phyloP scores from a whole-genome alignment of 35 echinoderm and acorn worm genomes.

The Stichopus chloronotus region DNA sequence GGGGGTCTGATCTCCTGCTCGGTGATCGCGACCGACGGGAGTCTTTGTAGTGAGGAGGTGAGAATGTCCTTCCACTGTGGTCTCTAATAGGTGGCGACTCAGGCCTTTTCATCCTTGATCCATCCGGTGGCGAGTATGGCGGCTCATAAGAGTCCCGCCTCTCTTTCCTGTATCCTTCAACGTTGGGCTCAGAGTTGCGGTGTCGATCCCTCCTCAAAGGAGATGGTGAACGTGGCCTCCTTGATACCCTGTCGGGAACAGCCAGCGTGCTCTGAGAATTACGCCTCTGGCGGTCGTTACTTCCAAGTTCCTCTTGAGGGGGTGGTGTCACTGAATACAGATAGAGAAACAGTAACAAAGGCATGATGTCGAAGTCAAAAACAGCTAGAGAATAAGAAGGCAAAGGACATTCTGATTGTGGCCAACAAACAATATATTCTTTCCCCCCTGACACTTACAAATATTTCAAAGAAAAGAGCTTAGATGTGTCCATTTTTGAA shows the following conservation, averaged over 20 bases:
- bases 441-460: too few species aligned
- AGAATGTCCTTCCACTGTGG: conserved; percentile 59
- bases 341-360: neutral
- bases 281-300: conserved; percentile 67
- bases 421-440: too few species aligned
- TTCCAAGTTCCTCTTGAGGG: conserved; percentile 75
- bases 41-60: conserved; percentile 72
- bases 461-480: too few species aligned
- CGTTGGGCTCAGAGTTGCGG: conserved; percentile 41
- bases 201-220: conserved; percentile 70
- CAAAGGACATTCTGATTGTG: too few species aligned
- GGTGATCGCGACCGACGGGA: conserved; percentile 83
- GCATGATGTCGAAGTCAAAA: neutral
- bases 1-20: conserved; percentile 59
- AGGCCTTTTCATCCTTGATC: neutral
- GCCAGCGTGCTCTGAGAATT: conserved; percentile 84
- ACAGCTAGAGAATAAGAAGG: too few species aligned
- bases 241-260: conserved; percentile 73
- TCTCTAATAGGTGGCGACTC: conserved; percentile 55
- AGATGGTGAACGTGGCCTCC: conserved; percentile 74
- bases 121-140: conserved; percentile 56
- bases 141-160: conserved; percentile 52
- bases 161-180: conserved; percentile 33
- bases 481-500: too few species aligned
- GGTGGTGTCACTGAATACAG: conserved; percentile 74